phyloP scores from a whole-genome alignment of 1,140 invertebrate genomes.

The Drosophila athabasca region DNA sequence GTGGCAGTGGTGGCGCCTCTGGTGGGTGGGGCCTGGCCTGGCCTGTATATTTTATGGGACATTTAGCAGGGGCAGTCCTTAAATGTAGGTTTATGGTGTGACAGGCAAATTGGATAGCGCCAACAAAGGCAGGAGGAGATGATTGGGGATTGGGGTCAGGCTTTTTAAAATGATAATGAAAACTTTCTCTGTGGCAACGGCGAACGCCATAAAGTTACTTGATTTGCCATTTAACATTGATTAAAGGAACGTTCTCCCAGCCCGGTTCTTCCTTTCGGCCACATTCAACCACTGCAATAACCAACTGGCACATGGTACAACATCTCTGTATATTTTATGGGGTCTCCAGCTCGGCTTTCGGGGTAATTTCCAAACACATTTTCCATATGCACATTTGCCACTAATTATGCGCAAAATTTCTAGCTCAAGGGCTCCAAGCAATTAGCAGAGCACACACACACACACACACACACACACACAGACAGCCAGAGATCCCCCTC shows the following conservation, averaged over 20 bases:
- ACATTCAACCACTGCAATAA: constrained; percentile 18
- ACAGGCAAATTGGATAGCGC: constrained; percentile 50
- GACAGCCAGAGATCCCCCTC: constrained; percentile 19
- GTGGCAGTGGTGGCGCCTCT: too few species aligned
- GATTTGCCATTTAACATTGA: constrained; percentile 9
- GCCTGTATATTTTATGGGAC: constrained; percentile 66
- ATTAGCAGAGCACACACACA: constrained; percentile 61
- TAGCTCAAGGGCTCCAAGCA: constrained; percentile 78
- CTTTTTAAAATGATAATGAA: constrained; percentile 13
- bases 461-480: too few species aligned
- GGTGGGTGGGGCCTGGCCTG: background rate
- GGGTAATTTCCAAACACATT: constrained; percentile 59
- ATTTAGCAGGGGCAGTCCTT: constrained; percentile 51
- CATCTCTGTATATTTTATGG: background rate
- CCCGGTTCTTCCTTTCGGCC: too few species aligned
- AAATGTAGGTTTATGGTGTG: constrained; percentile 70
- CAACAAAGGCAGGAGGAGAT: background rate
- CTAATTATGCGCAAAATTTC: constrained; percentile 81
- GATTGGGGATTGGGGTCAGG: background rate
- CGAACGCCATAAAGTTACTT: background rate
- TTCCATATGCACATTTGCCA: constrained; percentile 78
- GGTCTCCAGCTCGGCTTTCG: constrained; percentile 17
- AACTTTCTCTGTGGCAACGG: background rate
- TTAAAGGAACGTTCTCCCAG: constrained; percentile 1
- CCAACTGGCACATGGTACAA: background rate